Percentiles rank a stretch among this genome's conserved stretches.
phyloP scores from a whole-genome alignment of 2,888 invertebrate species.

The Seira sanloemensis region DNA sequence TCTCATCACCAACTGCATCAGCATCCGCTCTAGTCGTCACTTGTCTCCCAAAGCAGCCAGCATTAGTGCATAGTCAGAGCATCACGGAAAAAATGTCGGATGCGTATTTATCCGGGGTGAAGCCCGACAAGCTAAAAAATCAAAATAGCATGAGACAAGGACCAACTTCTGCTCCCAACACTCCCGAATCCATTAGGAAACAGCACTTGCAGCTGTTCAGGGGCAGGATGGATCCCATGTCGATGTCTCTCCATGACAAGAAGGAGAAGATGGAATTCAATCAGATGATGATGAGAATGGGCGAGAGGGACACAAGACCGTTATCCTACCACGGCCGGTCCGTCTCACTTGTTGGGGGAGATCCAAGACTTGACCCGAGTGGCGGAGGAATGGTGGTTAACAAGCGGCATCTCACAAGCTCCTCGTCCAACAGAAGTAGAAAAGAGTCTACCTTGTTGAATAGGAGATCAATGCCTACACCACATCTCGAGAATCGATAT shows the following conservation, averaged over 20 bases:
- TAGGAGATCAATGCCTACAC: conserved; percentile 72
- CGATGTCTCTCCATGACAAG: conserved; percentile 61
- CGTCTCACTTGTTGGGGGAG: conserved; percentile 49
- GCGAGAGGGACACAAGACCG: conserved; percentile 67
- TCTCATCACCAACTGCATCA: conserved; percentile 38
- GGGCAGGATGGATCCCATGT: conserved; percentile 66
- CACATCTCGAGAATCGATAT: conserved; percentile 70
- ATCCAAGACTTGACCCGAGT: conserved; percentile 53
- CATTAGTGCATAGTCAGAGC: conserved; percentile 57
- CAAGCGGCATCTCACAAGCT: conserved; percentile 70
- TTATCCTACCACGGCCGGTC: conserved; percentile 72
- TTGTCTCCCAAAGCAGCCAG: conserved; percentile 57
- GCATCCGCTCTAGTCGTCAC: conserved; percentile 53
- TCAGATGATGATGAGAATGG: conserved; percentile 72
- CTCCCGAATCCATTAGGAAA: conserved; percentile 70
- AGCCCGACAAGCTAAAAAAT: conserved; percentile 68
- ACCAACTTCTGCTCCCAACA: conserved; percentile 72
- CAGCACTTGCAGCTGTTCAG: conserved; percentile 68
- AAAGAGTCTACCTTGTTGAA: conserved; percentile 69
- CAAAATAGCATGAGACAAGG: conserved; percentile 65
- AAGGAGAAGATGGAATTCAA: conserved; percentile 73
- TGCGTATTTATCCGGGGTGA: conserved; percentile 69
- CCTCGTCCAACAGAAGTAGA: conserved; percentile 58
- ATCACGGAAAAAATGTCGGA: conserved; percentile 67
- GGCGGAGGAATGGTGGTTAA: conserved; percentile 64